These are phyloP conservation scores for Thymelicus acteon DNA, from an alignment of 2,888 invertebrate species.

Conservation along the genomic window DNA sequence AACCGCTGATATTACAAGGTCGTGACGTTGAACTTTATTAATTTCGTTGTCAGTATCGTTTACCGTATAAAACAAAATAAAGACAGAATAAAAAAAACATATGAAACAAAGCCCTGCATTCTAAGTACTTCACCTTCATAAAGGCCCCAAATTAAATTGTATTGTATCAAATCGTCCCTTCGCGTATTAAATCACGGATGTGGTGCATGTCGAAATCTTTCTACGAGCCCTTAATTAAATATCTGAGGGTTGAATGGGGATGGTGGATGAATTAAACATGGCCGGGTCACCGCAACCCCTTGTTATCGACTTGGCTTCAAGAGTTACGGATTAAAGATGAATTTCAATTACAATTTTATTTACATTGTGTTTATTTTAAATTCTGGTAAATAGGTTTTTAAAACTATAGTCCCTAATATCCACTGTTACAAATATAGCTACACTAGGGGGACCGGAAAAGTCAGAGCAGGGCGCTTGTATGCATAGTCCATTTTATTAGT, in stretches of 20 bases:
- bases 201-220: slow-evolving; percentile 49
- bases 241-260: slow-evolving; percentile 61
- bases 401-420: too few species aligned
- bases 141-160: slow-evolving; percentile 21
- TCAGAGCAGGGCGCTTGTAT: too few species aligned
- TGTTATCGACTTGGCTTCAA: neutral
- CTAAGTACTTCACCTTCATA: slow-evolving; percentile 1
- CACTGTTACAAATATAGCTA: too few species aligned
- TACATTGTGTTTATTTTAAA: neutral
- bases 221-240: slow-evolving; percentile 63
- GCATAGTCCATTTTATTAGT: too few species aligned
- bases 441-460: too few species aligned
- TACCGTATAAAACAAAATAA: too few species aligned
- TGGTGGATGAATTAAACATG: slow-evolving; percentile 67
- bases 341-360: neutral
- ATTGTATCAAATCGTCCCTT: slow-evolving; percentile 35
- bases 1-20: too few species aligned
- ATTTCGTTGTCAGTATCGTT: too few species aligned
- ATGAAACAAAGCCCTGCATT: neutral
- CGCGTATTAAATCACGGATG: slow-evolving; percentile 44
- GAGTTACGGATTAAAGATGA: neutral
- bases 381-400: too few species aligned
- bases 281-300: slow-evolving; percentile 38
- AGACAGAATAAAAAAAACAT: too few species aligned
- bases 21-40: too few species aligned